Evolutionary conservation across 2,888 invertebrate genomes (phyloP), one percentile per base, ranked within the genome.

Genomic region (Rhaphigaster nebulosa): DNA sequence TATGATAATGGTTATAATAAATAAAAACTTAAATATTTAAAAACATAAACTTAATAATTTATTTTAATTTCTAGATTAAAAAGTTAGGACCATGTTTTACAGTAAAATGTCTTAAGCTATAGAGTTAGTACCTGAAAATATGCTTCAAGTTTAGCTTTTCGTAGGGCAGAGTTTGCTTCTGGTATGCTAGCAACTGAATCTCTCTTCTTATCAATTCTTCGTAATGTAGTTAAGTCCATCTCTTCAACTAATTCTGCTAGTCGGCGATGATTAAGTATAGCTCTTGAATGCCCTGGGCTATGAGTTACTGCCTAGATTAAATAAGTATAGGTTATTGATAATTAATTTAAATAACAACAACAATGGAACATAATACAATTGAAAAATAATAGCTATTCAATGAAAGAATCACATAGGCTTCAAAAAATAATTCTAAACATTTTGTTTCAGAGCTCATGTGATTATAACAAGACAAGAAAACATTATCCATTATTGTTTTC

Each of bases 131-230:
- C 93, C 93, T 97, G 96, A 93, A 98, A 99, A 94, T 99, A 99
- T 2, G 98, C 98, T 94, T 99, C 99, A 93, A 97, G 97, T 93
- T 98, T 98, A 8, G 98, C 97, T 93, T 98, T 95, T 90, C 97
- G 95, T 92, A 99, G 94, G 12, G 98, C 97, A 0, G 97, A 95
- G 93, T 96, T 96, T 76, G 95, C 95, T 92, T 97, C 96, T 34
- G 98, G 97, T 93, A 98, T 96, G 10, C 96, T 96, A 41, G 97
- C 96, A 15, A 99, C 94, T 34, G 96, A 95, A 93, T 97, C 96
- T 91, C 98, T 95, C 94, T 98, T 98, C 84, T 96, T 95, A 93
- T 99, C 98, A 92, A 98, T 97, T 92, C 96, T 95, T 92, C 95
- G 94, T 92, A 98, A 95, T 94, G 97, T 95, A 92, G 95, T 95